phyloP scores from a whole-genome alignment of 2,113 vertebrate species.

The Pedetes capensis region DNA sequence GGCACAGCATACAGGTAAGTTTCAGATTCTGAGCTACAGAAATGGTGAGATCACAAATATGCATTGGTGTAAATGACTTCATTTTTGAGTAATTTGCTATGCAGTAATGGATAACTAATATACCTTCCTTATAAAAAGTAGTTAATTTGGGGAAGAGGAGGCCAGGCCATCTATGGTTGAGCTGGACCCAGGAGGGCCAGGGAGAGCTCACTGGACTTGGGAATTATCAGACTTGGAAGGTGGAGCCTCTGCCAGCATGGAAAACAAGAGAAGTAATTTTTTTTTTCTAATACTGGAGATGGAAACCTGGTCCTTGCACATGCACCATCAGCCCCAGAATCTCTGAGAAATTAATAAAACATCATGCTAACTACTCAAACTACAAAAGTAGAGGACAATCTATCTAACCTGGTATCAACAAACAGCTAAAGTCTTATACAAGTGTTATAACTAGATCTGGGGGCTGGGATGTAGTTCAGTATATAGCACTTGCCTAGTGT shows the following conservation, averaged over 20 bases:
- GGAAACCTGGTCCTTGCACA: background rate
- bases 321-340: background rate
- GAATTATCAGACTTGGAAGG: background rate
- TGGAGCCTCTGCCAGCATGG: background rate
- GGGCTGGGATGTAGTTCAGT: background rate
- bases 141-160: background rate
- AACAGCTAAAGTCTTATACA: background rate
- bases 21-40: background rate
- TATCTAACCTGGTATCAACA: background rate
- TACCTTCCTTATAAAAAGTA: background rate
- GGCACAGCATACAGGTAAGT: background rate
- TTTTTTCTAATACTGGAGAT: no score
- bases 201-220: background rate
- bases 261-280: background rate
- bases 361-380: background rate
- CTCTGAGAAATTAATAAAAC: conserved; percentile 24
- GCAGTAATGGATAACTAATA: background rate
- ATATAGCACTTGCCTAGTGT: background rate
- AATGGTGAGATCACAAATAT: background rate
- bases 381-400: background rate
- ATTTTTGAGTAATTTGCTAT: background rate
- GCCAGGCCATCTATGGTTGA: background rate
- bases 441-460: background rate
- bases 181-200: background rate
- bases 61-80: background rate